Percentiles rank a stretch among this genome's conserved stretches.
These are phyloP conservation scores for Rotaria sp. DNA, from an alignment of 2,888 invertebrate genomes.

Conservation along the genomic window DNA sequence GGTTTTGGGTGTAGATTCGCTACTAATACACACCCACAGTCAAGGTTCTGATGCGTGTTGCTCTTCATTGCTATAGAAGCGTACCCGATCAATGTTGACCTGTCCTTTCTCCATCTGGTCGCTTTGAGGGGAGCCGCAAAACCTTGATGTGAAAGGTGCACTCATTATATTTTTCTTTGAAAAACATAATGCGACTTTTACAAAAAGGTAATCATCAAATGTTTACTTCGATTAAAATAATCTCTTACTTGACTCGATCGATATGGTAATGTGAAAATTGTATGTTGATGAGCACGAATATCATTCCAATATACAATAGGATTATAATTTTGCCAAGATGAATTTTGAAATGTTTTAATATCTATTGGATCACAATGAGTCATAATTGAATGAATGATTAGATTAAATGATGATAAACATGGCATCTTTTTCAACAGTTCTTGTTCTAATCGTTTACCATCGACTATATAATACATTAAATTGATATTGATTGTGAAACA, in stretches of 20 bases:
- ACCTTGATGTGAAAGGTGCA: too few species aligned
- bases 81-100: too few species aligned
- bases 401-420: neutral
- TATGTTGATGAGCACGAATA: slow-evolving; percentile 11
- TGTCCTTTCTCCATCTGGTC: too few species aligned
- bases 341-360: neutral
- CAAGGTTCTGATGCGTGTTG: too few species aligned
- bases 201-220: neutral
- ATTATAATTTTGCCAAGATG: neutral
- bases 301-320: slow-evolving; percentile 1
- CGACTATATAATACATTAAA: neutral
- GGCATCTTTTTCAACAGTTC: neutral
- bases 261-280: slow-evolving; percentile 1
- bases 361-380: neutral
- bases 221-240: neutral
- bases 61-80: too few species aligned
- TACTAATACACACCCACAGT: too few species aligned
- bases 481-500: neutral
- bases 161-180: too few species aligned
- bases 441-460: neutral
- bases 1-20: too few species aligned
- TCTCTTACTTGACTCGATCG: neutral
- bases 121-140: too few species aligned
- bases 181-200: too few species aligned
- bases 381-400: neutral